Evolutionary conservation across 2,888 invertebrate genomes (phyloP), one percentile per base, ranked within the genome.

Genomic region (Proisotoma minuta): DNA sequence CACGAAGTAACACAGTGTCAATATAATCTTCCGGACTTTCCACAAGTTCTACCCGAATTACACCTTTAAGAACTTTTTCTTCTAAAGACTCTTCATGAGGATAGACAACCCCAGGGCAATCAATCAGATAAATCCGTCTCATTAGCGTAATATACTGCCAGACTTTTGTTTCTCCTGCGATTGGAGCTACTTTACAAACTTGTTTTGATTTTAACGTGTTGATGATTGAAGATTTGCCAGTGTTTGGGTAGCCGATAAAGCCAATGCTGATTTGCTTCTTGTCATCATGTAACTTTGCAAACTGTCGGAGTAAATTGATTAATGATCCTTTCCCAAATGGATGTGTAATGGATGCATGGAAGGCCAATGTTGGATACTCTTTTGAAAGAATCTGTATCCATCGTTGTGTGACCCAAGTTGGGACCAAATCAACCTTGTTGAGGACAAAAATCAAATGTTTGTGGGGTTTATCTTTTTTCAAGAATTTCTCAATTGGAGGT

Each of bases 131-230:
- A 76, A 99, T 98, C 73, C 92, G 84, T 74, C 86, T 87, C 98
- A 99, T 99, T 58, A 99, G 79, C 1, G 98, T 97, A 47, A 99
- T 95, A 77, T 99, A 99, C 78, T 99, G 99, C 99, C 99, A 99
- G 1, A 98, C 96, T 81, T 93, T 93, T 0, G 92, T 93, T 79
- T 93, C 92, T 3, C 99, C 99, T 61, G 99, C 98, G 75, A 99
- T 93, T 0, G 99, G 99, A 3, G 99, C 99, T 39, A 83, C 96
- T 78, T 96, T 99, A 78, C 99, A 99, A 0, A 99, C 99, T 80
- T 99, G 97, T 76, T 97, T 96, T 10, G 91, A 88, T 59, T 93
- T 84, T 60, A 99, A 80, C 0, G 99, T 93, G 78, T 99, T 99
- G 69, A 99, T 98, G 4, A 99, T 87, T 1, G 98, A 98, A 66